Percentiles rank a stretch among this genome's conserved stretches.
Evolutionary conservation across 2,113 vertebrate genomes (phyloP).

Genomic region (Syngnathus floridae): DNA sequence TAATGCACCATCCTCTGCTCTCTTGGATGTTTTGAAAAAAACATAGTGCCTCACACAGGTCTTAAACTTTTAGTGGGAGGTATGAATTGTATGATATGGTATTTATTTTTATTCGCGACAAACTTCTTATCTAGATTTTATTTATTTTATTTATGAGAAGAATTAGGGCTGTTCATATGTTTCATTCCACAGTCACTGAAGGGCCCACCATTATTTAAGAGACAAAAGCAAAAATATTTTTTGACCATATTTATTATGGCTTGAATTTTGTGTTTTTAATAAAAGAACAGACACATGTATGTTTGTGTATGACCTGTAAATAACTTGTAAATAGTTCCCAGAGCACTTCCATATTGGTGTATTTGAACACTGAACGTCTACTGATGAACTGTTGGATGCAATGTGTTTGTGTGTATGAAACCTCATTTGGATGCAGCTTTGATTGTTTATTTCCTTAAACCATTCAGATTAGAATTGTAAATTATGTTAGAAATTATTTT

Average conservation of each 20-base stretch:
- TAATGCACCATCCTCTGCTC: slow-evolving; percentile 67
- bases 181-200: slow-evolving; percentile 76
- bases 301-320: slow-evolving; percentile 53
- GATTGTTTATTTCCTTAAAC: slow-evolving; percentile 48
- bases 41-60: slow-evolving; percentile 57
- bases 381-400: slow-evolving; percentile 53
- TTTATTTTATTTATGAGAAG: slow-evolving; percentile 95
- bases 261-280: slow-evolving; percentile 40
- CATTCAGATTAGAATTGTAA: slow-evolving; percentile 70
- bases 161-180: slow-evolving; percentile 61
- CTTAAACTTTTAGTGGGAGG: slow-evolving; percentile 38
- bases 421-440: slow-evolving; percentile 57
- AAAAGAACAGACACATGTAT: slow-evolving; percentile 51
- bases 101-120: slow-evolving; percentile 66
- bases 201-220: slow-evolving; percentile 68
- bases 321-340: slow-evolving; percentile 64
- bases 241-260: slow-evolving; percentile 64
- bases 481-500: slow-evolving; percentile 76
- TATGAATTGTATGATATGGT: slow-evolving; percentile 57
- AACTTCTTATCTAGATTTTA: slow-evolving; percentile 61
- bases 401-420: slow-evolving; percentile 22
- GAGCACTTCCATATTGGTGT: slow-evolving; percentile 69
- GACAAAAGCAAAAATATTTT: slow-evolving; percentile 21
- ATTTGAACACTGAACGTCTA: slow-evolving; percentile 64
- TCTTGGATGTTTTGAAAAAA: slow-evolving; percentile 6